phyloP scores from a whole-genome alignment of 2,888 invertebrate genomes.

The Gnatocerus cornutus region DNA sequence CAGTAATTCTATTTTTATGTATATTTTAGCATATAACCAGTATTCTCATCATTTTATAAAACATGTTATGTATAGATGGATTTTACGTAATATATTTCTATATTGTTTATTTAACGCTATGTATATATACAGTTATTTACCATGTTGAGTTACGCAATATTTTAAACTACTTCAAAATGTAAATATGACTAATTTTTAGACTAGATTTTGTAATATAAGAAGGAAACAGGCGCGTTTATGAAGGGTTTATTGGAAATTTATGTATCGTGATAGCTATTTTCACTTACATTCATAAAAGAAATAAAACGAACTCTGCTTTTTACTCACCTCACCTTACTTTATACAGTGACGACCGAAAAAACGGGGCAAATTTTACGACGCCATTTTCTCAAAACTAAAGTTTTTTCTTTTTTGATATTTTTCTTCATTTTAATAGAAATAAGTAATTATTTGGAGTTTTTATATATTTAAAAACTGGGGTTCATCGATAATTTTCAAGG shows the following conservation, averaged over 20 bases:
- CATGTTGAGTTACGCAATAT: constrained; percentile 42
- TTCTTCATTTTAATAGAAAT: too few relatives aligned
- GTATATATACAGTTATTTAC: constrained; percentile 47
- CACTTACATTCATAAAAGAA: constrained; percentile 64
- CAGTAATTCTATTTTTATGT: constrained; percentile 47
- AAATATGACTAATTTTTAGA: constrained; percentile 59
- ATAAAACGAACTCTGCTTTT: too few relatives aligned
- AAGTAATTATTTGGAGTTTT: too few relatives aligned
- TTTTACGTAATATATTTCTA: constrained; percentile 51
- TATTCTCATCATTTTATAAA: constrained; percentile 45
- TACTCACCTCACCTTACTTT: too few relatives aligned
- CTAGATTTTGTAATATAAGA: constrained; percentile 62
- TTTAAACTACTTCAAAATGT: constrained; percentile 46
- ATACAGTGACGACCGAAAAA: too few relatives aligned
- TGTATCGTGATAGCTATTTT: constrained; percentile 67
- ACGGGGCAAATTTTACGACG: too few relatives aligned
- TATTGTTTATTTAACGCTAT: constrained; percentile 43
- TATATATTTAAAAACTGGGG: too few relatives aligned
- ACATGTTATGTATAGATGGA: constrained; percentile 41
- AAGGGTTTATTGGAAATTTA: constrained; percentile 62
- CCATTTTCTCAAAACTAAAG: too few relatives aligned
- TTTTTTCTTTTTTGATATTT: too few relatives aligned
- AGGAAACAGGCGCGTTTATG: constrained; percentile 53
- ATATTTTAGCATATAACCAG: constrained; percentile 44
- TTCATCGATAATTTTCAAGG: too few relatives aligned